These are phyloP conservation scores for Amblyjoppa proteus DNA, from an alignment of 2,888 invertebrate species.

Conservation along the genomic window DNA sequence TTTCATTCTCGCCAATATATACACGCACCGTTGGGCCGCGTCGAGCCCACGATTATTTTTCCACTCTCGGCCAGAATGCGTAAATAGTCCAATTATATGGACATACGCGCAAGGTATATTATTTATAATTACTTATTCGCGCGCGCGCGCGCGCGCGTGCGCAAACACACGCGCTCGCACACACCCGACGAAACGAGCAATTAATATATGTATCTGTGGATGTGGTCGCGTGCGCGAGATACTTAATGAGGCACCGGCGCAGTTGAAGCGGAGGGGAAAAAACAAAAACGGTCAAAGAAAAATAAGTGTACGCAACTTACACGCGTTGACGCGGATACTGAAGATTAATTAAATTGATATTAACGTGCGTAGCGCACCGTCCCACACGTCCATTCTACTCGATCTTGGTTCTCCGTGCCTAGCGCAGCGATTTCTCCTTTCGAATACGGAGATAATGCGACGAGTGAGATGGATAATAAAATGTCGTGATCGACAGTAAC, in stretches of 20 bases:
- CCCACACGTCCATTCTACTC: slow-evolving; percentile 29
- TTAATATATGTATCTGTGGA: slow-evolving; percentile 36
- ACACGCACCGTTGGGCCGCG: not conserved
- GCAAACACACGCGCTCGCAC: slow-evolving; percentile 1
- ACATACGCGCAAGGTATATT: slow-evolving; percentile 24
- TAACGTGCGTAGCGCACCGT: slow-evolving; percentile 30
- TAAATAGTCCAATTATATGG: slow-evolving; percentile 33
- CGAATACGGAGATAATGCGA: not conserved
- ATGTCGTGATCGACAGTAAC: not conserved
- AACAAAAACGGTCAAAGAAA: not conserved
- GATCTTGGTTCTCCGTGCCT: not conserved
- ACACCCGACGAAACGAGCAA: slow-evolving; percentile 31
- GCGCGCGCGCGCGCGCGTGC: slow-evolving; percentile 10
- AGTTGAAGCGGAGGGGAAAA: not conserved
- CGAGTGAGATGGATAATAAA: not conserved
- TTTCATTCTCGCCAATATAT: slow-evolving; percentile 1
- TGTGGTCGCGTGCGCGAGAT: slow-evolving; percentile 63
- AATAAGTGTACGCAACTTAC: slow-evolving; percentile 24
- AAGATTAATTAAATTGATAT: slow-evolving; percentile 64
- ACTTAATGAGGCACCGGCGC: slow-evolving; percentile 55
- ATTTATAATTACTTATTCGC: slow-evolving; percentile 61
- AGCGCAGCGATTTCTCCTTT: slow-evolving; percentile 18
- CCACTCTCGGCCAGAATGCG: not conserved
- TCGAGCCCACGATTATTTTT: not conserved
- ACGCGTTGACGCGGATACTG: slow-evolving; percentile 50